Percentiles rank a stretch among this genome's conserved stretches.
Evolutionary conservation across 1,140 invertebrate species (phyloP).

Genomic region (Temnothorax longispinosus): DNA sequence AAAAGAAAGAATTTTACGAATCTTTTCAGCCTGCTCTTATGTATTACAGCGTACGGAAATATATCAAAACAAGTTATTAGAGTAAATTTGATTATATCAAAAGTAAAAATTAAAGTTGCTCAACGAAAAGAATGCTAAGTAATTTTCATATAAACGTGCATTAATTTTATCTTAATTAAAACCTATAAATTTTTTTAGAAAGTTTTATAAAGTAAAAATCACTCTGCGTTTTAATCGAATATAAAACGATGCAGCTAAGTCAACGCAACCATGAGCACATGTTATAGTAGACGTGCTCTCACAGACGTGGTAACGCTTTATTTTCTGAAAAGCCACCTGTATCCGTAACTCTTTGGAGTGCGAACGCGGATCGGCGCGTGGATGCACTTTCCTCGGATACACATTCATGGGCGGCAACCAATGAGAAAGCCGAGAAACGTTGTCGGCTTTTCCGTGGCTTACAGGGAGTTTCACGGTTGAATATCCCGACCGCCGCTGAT

Average conservation of each 20-base stretch:
- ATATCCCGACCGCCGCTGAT: conserved; percentile 40
- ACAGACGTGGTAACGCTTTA: conserved; percentile 1
- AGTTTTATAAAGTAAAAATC: neutral
- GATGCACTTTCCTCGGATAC: conserved; percentile 41
- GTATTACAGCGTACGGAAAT: neutral
- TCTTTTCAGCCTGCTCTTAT: neutral
- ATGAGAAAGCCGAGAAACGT: conserved; percentile 32
- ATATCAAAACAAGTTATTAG: neutral
- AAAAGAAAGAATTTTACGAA: neutral
- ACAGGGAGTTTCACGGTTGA: conserved; percentile 41
- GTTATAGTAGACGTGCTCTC: neutral
- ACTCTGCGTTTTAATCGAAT: neutral
- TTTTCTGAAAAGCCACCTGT: conserved; percentile 46
- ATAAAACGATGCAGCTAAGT: neutral
- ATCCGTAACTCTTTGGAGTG: conserved; percentile 43
- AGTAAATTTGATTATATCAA: neutral
- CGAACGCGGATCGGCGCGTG: conserved; percentile 33
- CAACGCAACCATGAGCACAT: neutral
- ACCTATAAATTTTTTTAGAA: neutral
- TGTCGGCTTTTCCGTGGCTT: conserved; percentile 50
- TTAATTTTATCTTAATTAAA: conserved; percentile 28
- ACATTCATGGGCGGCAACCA: conserved; percentile 46
- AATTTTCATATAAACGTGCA: neutral
- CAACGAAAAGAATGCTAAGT: neutral
- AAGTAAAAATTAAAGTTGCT: neutral